phyloP scores from a whole-genome alignment of 1,140 invertebrate genomes.

The Apocrypta bakeri region DNA sequence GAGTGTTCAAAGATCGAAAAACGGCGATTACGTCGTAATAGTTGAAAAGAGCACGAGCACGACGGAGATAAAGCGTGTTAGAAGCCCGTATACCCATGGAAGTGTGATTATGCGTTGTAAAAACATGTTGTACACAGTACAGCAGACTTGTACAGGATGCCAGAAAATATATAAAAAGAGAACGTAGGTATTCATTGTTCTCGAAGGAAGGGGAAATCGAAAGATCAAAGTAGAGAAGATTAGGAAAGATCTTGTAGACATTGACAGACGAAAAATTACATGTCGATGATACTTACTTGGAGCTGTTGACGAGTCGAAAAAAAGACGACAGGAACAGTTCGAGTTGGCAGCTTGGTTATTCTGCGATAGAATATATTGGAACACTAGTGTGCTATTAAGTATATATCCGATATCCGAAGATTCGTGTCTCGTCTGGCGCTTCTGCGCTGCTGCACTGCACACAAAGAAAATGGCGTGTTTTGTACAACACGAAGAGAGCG shows the following conservation, averaged over 20 bases:
- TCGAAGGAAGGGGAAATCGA: neutral
- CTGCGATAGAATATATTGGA: neutral
- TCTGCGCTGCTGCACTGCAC: neutral
- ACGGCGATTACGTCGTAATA: slow-evolving; percentile 39
- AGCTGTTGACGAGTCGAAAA: neutral
- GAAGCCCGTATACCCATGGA: neutral
- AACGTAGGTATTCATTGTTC: neutral
- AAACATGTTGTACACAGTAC: neutral
- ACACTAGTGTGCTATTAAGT: neutral
- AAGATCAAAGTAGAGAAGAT: neutral
- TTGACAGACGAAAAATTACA: neutral
- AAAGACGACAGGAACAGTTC: neutral
- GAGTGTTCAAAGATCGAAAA: slow-evolving; percentile 11
- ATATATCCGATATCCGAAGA: neutral
- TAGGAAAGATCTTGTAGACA: neutral
- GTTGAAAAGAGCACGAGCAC: neutral
- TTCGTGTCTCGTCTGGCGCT: neutral
- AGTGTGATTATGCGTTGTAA: neutral
- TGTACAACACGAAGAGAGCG: neutral
- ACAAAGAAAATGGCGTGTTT: slow-evolving; percentile 48
- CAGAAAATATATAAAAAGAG: neutral
- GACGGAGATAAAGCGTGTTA: neutral
- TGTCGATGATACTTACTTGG: slow-evolving; percentile 6
- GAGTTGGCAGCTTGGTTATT: neutral
- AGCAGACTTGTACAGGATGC: neutral